Evolutionary conservation across 2,797 vertebrate genomes (phyloP).

Genomic region (Sebastes aleutianus): DNA sequence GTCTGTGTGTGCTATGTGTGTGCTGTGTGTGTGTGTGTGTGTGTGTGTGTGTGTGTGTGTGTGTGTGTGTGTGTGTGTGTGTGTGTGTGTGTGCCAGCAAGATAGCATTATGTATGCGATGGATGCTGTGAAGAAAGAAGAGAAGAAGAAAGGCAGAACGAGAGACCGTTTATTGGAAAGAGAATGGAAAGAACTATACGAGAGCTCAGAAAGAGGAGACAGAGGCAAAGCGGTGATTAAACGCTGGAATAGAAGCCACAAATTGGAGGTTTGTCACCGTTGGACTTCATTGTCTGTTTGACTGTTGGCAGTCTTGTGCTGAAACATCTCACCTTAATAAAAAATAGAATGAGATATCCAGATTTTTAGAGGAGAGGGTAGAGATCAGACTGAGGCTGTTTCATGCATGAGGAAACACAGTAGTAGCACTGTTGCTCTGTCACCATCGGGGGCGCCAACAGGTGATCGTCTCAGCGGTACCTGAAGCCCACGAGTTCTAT

Average conservation of each 20-base stretch:
- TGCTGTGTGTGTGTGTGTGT: too few relatives aligned
- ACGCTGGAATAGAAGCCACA: not conserved
- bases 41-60: too few relatives aligned
- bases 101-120: not conserved
- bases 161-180: not conserved
- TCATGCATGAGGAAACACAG: not conserved
- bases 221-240: not conserved
- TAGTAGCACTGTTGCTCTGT: too few relatives aligned
- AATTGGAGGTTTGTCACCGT: not conserved
- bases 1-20: too few relatives aligned
- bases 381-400: not conserved
- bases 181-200: not conserved
- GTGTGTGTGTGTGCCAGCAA: too few relatives aligned
- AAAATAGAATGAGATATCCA: not conserved
- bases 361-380: not conserved
- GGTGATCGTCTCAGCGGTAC: too few relatives aligned
- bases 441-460: too few relatives aligned
- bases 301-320: not conserved
- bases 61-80: too few relatives aligned
- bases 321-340: not conserved
- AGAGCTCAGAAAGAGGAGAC: not conserved
- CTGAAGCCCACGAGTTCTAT: too few relatives aligned
- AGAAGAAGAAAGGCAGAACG: not conserved
- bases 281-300: not conserved
- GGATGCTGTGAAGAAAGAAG: conserved; percentile 7